These are phyloP conservation scores for Trichogramma pretiosum DNA, from an alignment of 1,140 invertebrate genomes.

Conservation along the genomic window DNA sequence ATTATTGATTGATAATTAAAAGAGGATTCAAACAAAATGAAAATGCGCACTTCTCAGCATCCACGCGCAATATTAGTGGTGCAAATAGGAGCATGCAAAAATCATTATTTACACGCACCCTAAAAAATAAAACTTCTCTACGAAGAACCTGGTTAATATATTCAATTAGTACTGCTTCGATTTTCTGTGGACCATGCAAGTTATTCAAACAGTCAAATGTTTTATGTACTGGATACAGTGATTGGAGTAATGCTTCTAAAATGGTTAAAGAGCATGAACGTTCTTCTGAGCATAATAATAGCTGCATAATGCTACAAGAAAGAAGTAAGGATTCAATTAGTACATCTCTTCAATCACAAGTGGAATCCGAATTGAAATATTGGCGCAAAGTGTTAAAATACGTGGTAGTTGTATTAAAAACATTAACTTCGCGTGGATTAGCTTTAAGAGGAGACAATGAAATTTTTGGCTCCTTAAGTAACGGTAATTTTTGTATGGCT, in stretches of 20 bases:
- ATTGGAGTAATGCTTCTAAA: not conserved
- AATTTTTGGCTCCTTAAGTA: constrained; percentile 2
- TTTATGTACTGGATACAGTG: not conserved
- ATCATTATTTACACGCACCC: too few relatives aligned
- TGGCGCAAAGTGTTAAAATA: not conserved
- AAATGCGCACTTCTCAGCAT: too few relatives aligned
- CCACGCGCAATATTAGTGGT: too few relatives aligned
- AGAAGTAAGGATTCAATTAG: not conserved
- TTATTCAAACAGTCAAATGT: not conserved
- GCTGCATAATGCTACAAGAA: not conserved
- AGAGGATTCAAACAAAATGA: too few relatives aligned
- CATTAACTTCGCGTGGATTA: not conserved
- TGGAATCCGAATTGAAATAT: not conserved
- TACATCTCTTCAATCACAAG: not conserved
- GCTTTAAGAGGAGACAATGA: not conserved
- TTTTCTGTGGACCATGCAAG: not conserved
- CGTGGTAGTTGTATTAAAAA: not conserved
- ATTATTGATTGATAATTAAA: too few relatives aligned
- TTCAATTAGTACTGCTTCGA: not conserved
- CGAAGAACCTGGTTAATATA: not conserved
- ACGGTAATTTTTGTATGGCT: constrained; percentile 26
- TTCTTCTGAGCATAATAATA: not conserved
- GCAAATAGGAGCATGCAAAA: too few relatives aligned
- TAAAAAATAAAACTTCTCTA: too few relatives aligned
- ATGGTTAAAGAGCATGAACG: not conserved